These are phyloP conservation scores for Amitus sp. DNA, from an alignment of 2,888 invertebrate species.

Conservation along the genomic window DNA sequence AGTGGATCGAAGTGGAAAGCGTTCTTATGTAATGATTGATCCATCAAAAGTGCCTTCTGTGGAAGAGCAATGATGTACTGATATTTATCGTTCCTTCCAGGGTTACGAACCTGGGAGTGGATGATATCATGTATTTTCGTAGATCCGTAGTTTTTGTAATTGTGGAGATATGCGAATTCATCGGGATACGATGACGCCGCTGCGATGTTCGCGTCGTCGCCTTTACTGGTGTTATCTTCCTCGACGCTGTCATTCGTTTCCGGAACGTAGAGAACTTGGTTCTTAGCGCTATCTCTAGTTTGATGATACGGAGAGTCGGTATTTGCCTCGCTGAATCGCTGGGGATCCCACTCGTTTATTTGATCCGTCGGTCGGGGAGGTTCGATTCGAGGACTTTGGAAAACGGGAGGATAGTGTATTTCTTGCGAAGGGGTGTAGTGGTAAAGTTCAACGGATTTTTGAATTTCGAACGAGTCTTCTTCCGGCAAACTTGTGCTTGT, in stretches of 20 bases:
- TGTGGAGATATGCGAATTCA: neutral
- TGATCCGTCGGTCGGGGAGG: conserved; percentile 30
- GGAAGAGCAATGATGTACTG: conserved; percentile 5
- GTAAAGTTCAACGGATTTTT: conserved; percentile 60
- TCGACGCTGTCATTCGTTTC: neutral
- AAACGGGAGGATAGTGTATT: conserved; percentile 55
- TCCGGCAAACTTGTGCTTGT: conserved; percentile 3
- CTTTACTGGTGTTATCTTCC: neutral
- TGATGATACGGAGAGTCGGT: neutral
- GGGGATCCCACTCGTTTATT: conserved; percentile 23
- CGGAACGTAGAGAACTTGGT: neutral
- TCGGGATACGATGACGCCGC: neutral
- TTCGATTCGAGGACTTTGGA: conserved; percentile 44
- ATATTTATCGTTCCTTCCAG: neutral
- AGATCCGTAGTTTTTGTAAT: neutral
- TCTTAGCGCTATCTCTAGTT: neutral
- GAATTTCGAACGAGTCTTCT: conserved; percentile 53
- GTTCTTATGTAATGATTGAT: neutral
- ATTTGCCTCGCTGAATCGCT: neutral
- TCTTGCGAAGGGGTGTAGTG: conserved; percentile 58
- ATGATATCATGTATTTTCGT: neutral
- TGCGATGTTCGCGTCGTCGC: neutral
- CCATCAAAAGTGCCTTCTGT: neutral
- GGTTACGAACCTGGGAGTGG: neutral
- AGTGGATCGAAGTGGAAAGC: neutral